Evolutionary conservation across 1,140 invertebrate genomes (phyloP).

Genomic region (Paracyclopina nana): DNA sequence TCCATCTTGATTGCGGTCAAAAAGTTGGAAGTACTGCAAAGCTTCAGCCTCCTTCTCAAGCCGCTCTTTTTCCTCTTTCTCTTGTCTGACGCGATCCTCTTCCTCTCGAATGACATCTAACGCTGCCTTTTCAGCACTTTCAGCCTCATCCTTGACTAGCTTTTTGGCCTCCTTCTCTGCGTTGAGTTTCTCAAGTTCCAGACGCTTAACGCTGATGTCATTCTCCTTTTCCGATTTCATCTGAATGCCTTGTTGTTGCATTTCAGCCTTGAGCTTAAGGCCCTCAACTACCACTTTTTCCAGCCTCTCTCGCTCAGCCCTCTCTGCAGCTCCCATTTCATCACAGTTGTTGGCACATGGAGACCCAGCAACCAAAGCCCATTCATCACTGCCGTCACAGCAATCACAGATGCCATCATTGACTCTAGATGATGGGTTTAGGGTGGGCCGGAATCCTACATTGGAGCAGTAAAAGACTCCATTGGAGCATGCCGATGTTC

Average conservation of each 20-base stretch:
- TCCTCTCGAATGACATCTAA: slow-evolving; percentile 48
- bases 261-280: slow-evolving; percentile 47
- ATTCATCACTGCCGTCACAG: slow-evolving; percentile 91
- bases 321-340: slow-evolving; percentile 55
- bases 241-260: slow-evolving; percentile 49
- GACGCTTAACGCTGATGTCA: slow-evolving; percentile 31
- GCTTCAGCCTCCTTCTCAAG: slow-evolving; percentile 35
- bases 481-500: slow-evolving; percentile 74
- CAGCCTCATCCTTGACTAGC: slow-evolving; percentile 42
- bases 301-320: slow-evolving; percentile 45
- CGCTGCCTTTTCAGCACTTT: slow-evolving; percentile 48
- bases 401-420: slow-evolving; percentile 98
- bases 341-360: slow-evolving; percentile 62
- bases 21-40: slow-evolving; percentile 42
- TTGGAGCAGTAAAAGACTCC: slow-evolving; percentile 72
- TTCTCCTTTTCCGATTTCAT: slow-evolving; percentile 45
- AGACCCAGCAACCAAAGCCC: slow-evolving; percentile 29
- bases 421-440: slow-evolving; percentile 70
- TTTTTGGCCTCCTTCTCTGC: slow-evolving; percentile 49
- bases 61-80: slow-evolving; percentile 34
- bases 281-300: slow-evolving; percentile 55
- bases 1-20: slow-evolving; percentile 56
- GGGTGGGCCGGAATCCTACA: slow-evolving; percentile 49
- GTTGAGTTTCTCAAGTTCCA: slow-evolving; percentile 47
- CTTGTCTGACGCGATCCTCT: slow-evolving; percentile 39